Base-by-base conservation (phyloP, 2,797 vertebrate species). In the Loris lydekkerianus region DNA sequence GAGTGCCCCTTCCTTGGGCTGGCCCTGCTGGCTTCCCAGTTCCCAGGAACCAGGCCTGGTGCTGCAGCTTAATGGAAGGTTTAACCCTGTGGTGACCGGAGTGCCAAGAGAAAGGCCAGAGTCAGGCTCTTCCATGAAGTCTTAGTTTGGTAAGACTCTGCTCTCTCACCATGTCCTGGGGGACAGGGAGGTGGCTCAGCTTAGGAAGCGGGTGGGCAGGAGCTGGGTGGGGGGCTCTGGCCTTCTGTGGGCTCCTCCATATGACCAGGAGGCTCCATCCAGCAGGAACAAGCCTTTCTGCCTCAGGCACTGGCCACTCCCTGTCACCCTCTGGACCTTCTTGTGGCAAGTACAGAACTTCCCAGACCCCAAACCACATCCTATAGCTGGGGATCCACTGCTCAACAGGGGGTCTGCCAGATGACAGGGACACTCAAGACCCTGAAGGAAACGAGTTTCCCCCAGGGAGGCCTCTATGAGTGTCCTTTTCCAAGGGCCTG, bases 31-130 rank as follows among this genome's bases (percentile, higher is more conserved):
- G 40, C 61, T 69, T 69, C 65, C 65, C 34, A 27, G 78, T 67
- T 83, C 43, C 73, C 84, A 63, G 76, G 72, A 40, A n/a, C 46
- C 76, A 6, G 37, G 34, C 34, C 63, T 56, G 27, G 7, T 10
- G 84, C 72, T n/a, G 46, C 63, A 14, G 20, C 40, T 10, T 37
- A 34, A 13, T 46, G 72, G 70, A 88, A 78, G 56, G 43, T n/a
- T 97, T 96, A 97, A 95, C 94, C 65, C 65, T 20, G 83, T 75
- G 20, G 53, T 77, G 70, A 82, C 43, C 82, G 46, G 65, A 7
- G n/a, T n/a, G 40, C 67, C 18, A 21, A 46, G 43, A 31, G 5
- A 73, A 88, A 88, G 56, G 53, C 11, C 70, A 72, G 69, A 67
- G 40, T 37, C 77, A 25, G 67, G 15, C 27, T 77, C 40, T 77